These are phyloP conservation scores for Lycophotia porphyrea DNA, from an alignment of 2,888 invertebrate species.

Conservation along the genomic window DNA sequence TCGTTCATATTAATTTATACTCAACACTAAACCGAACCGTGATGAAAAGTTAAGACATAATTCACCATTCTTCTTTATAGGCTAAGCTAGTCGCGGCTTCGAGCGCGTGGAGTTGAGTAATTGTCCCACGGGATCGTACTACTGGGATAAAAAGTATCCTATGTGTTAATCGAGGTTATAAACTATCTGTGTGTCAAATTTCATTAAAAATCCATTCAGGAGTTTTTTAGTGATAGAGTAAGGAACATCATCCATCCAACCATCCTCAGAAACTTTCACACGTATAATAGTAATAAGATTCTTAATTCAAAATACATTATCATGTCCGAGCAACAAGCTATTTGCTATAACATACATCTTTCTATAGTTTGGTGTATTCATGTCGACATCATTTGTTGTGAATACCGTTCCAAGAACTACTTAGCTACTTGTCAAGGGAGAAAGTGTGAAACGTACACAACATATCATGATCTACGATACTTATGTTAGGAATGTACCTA, in stretches of 20 bases:
- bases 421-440: constrained; percentile 37
- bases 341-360: neutral
- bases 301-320: neutral
- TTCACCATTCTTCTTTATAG: neutral
- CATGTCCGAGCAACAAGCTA: neutral
- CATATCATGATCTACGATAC: constrained; percentile 15
- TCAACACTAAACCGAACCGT: neutral
- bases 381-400: neutral
- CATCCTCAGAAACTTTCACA: too few species aligned
- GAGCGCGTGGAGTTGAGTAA: too few species aligned
- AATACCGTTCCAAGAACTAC: constrained; percentile 45
- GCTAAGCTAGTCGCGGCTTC: too few species aligned
- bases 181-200: too few species aligned
- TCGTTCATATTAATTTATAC: neutral
- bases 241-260: too few species aligned
- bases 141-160: too few species aligned
- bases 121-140: too few species aligned
- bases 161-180: too few species aligned
- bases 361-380: neutral
- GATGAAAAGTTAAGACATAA: neutral
- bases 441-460: constrained; percentile 44
- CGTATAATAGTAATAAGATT: too few species aligned
- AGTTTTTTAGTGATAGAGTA: too few species aligned
- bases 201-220: too few species aligned
- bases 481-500: constrained; percentile 1